Percentiles rank a stretch among this genome's conserved stretches.
These are phyloP conservation scores for Meriones unguiculatus DNA, from an alignment of 2,113 vertebrate species.

Conservation along the genomic window DNA sequence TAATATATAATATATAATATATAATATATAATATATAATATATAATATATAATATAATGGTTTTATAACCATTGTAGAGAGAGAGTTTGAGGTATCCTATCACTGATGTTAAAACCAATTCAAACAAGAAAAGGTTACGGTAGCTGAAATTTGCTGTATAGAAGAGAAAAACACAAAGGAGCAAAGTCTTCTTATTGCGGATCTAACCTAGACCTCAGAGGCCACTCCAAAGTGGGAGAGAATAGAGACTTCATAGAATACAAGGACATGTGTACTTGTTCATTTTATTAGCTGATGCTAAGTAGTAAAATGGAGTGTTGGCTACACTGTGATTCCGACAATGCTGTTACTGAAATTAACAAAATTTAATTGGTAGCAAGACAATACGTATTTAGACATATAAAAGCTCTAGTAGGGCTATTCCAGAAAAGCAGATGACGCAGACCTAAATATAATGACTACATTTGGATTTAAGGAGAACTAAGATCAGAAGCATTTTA, in stretches of 20 bases:
- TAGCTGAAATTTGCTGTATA: not conserved
- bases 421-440: not conserved
- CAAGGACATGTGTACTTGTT: not conserved
- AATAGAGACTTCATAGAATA: not conserved
- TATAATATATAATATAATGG: too few species aligned
- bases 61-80: not conserved
- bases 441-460: not conserved
- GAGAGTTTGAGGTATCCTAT: not conserved
- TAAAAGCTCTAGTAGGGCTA: not conserved
- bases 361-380: constrained; percentile 14
- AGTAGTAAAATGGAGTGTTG: not conserved
- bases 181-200: not conserved
- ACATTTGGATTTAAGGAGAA: not conserved
- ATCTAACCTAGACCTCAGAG: not conserved
- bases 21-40: too few species aligned
- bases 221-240: not conserved
- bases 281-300: constrained; percentile 15
- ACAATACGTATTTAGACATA: constrained; percentile 5
- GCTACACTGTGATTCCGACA: not conserved
- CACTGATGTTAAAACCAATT: not conserved
- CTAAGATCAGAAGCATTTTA: not conserved
- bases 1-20: too few species aligned
- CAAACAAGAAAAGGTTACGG: not conserved
- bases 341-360: not conserved
- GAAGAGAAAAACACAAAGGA: not conserved